Evolutionary conservation across 1,140 invertebrate genomes (phyloP), one percentile per base, ranked within the genome.

Genomic region (Myzus persicae): DNA sequence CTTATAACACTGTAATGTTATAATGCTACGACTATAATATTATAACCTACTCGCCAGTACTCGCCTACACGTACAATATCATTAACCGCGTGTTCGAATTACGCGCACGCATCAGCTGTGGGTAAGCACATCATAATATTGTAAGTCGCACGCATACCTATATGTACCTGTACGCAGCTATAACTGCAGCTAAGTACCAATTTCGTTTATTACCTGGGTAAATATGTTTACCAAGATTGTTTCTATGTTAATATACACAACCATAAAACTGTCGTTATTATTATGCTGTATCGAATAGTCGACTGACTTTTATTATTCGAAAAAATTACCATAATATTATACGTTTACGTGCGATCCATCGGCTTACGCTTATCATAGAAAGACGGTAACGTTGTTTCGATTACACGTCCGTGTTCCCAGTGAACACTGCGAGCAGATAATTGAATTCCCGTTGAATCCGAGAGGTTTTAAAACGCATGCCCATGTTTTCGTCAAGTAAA

Each of bases 141-240:
- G 36, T 54, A 89, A 54, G n/a, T 51, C n/a, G 18, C 22, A 36
- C 1, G 22, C 81, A 26, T n/a, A 31, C 42, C 14, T 6, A 0
- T 44, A 44, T 44, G 7, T 9, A 44, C 2, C 0, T 6, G 42
- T 44, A 44, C 42, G 42, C 42, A 36, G 4, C 36, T 46, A 31
- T n/a, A 36, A 14, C 31, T 40, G 40, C 44, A 44, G 44, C 20
- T 36, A 18, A 54, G 36, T 54, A 89, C 46, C 88, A 26, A 89
- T 89, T 89, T 89, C 88, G 88, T 89, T 88, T 89, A 89, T 89
- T 89, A 7, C 88, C 36, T 40, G 40, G 9, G 42, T 24, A 38
- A 54, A 51, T 76, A 76, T 54, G 48, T 89, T 89, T 89, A 54
- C 20, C 88, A 51, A 54, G 46, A 36, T 36, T 89, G n/a, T 22